Percentiles rank a stretch among this genome's conserved stretches.
Conservation (phyloP, 2,888 invertebrate species). For the Argynnis bischoffii region DNA sequence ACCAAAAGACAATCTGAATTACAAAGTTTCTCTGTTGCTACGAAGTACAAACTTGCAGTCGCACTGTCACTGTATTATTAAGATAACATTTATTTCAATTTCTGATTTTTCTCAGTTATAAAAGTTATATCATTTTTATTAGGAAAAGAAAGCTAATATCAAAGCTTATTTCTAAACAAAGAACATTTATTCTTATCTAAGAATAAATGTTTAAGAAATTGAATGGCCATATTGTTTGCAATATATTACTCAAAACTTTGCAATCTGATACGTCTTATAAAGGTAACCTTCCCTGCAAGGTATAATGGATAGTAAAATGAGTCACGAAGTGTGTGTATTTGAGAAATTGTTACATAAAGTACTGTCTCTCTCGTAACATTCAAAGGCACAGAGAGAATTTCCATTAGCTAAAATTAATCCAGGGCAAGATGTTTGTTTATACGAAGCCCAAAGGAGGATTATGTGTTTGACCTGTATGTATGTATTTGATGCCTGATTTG, state of each 20-base stretch:
- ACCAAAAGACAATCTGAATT: slow-evolving; percentile 8
- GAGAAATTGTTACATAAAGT: slow-evolving; percentile 13
- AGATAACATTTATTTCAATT: slow-evolving; percentile 16
- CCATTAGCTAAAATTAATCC: slow-evolving; percentile 14
- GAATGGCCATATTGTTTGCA: neutral
- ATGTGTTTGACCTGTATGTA: no score
- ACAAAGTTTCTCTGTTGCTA: slow-evolving; percentile 14
- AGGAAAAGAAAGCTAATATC: neutral
- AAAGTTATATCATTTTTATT: slow-evolving; percentile 9
- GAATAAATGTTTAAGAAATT: neutral
- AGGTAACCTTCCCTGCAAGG: neutral
- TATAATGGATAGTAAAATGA: slow-evolving; percentile 19
- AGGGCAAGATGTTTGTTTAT: no score
- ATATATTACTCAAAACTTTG: slow-evolving; percentile 7
- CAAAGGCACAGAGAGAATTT: slow-evolving; percentile 20
- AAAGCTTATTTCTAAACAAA: neutral
- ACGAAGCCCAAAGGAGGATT: no score
- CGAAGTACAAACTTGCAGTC: slow-evolving; percentile 12
- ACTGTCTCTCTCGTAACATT: slow-evolving; percentile 18
- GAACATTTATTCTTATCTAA: slow-evolving; percentile 8
- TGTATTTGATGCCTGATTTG: no score
- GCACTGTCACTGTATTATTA: slow-evolving; percentile 10
- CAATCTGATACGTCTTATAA: neutral
- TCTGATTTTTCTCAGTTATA: neutral
- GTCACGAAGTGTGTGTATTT: slow-evolving; percentile 19